Conservation (phyloP, 2,797 vertebrate species). For the Gymnopithys bicolor region DNA sequence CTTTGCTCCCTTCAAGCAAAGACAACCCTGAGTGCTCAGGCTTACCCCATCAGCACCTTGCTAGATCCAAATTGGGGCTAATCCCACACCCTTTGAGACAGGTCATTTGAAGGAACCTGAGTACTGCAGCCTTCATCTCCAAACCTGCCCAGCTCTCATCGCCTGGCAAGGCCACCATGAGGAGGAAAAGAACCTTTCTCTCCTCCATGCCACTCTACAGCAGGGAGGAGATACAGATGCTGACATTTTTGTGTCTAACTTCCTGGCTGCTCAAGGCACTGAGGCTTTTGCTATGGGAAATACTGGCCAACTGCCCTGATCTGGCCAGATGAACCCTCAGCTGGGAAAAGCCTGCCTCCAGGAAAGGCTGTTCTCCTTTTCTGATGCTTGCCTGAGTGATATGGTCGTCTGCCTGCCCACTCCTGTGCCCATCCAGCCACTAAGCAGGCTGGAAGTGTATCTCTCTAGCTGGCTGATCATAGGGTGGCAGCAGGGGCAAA, state of each 20-base stretch:
- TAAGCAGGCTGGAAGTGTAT: neutral
- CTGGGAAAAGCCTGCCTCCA: neutral
- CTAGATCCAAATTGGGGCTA: neutral
- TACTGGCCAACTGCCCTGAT: neutral
- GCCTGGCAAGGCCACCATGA: neutral
- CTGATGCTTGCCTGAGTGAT: neutral
- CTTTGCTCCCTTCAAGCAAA: neutral
- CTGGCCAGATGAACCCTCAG: neutral
- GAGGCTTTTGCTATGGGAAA: neutral
- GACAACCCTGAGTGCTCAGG: neutral
- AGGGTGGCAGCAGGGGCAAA: neutral
- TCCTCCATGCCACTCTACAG: accelerated
- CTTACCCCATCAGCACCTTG: neutral
- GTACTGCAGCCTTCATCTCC: accelerated
- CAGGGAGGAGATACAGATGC: neutral
- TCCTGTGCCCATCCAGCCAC: neutral
- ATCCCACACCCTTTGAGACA: neutral
- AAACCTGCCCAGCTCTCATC: accelerated
- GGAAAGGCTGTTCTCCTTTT: neutral
- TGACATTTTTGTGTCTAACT: neutral
- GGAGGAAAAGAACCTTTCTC: neutral
- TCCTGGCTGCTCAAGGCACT: neutral
- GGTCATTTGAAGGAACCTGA: neutral
- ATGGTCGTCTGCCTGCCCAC: neutral
- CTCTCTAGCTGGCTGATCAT: neutral